These are phyloP conservation scores for Margaritifera margaritifera DNA, from an alignment of 2,888 invertebrate species.

Conservation along the genomic window DNA sequence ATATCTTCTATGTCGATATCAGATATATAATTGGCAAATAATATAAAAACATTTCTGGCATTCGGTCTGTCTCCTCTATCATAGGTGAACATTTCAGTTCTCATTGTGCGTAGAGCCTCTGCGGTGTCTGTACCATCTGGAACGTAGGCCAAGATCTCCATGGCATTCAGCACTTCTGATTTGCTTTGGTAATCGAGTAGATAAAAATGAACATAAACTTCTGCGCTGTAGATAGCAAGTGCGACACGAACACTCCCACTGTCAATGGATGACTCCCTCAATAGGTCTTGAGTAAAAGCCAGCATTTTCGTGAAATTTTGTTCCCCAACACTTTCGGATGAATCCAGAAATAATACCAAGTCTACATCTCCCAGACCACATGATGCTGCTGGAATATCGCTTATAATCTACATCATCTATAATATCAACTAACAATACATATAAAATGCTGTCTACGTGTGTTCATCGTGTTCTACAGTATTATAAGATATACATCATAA, in stretches of 20 bases:
- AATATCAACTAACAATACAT: too few species aligned
- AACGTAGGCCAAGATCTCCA: slow-evolving; percentile 37
- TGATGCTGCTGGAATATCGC: neutral
- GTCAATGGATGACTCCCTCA: slow-evolving; percentile 38
- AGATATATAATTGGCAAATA: slow-evolving; percentile 62
- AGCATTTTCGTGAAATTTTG: slow-evolving; percentile 51
- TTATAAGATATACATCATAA: too few species aligned
- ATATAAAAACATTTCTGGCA: slow-evolving; percentile 49
- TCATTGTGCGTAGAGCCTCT: slow-evolving; percentile 45
- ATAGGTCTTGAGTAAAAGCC: slow-evolving; percentile 44
- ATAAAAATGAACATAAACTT: slow-evolving; percentile 48
- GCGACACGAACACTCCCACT: slow-evolving; percentile 40
- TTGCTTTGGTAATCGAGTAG: slow-evolving; percentile 46
- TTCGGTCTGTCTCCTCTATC: slow-evolving; percentile 53
- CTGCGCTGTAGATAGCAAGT: slow-evolving; percentile 48
- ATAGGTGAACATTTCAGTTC: slow-evolving; percentile 46
- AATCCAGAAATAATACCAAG: slow-evolving; percentile 47
- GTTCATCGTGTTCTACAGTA: too few species aligned
- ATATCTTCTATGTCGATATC: slow-evolving; percentile 46
- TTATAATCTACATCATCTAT: too few species aligned
- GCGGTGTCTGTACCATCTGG: slow-evolving; percentile 60
- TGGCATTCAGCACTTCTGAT: slow-evolving; percentile 31
- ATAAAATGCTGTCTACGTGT: too few species aligned
- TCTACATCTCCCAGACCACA: slow-evolving; percentile 38
- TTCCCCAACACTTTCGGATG: slow-evolving; percentile 55